Evolutionary conservation across 1,140 invertebrate species (phyloP).

Genomic region (Caenorhabditis inopinata): DNA sequence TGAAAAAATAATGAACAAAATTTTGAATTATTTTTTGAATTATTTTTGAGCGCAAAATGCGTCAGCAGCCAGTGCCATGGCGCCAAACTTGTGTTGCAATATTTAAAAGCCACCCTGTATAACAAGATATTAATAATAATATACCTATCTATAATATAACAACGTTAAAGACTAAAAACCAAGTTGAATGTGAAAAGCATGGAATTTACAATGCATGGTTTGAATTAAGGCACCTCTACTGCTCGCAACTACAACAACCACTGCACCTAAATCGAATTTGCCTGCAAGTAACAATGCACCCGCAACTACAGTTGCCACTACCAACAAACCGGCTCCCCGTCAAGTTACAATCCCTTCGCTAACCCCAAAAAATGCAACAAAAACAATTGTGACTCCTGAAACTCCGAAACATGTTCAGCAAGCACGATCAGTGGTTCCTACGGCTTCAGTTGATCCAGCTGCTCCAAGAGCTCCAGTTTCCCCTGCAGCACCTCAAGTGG

Average conservation of each 20-base stretch:
- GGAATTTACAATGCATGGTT: not conserved
- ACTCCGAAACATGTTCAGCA: not conserved
- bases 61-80: no score
- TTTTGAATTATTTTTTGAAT: no score
- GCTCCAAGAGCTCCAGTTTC: not conserved
- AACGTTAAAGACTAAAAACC: no score
- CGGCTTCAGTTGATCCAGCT: not conserved
- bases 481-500: not conserved
- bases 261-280: not conserved
- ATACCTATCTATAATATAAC: no score
- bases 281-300: conserved; percentile 8
- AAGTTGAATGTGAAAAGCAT: no score
- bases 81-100: no score
- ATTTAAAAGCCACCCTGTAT: no score
- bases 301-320: not conserved
- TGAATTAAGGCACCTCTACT: not conserved
- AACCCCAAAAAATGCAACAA: not conserved
- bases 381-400: not conserved
- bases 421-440: not conserved
- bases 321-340: not conserved
- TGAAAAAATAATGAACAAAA: no score
- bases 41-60: no score
- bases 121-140: no score
- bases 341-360: not conserved
- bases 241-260: not conserved